phyloP scores from a whole-genome alignment of 1,140 invertebrate species.

The Centruroides sculpturatus region DNA sequence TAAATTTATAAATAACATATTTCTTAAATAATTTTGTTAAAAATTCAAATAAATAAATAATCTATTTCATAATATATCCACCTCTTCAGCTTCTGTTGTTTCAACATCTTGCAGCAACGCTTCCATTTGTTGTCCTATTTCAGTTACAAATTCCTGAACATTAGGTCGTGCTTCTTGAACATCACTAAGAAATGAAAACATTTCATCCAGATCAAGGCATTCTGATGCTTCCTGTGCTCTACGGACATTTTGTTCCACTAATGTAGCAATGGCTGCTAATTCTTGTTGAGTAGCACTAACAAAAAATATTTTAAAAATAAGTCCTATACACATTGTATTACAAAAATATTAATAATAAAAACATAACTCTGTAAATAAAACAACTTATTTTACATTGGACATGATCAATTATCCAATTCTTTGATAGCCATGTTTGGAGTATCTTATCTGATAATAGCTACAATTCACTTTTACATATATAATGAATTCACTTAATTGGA shows the following conservation, averaged over 20 bases:
- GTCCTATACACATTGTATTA: too few species aligned
- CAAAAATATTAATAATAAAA: too few species aligned
- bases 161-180: conserved; percentile 39
- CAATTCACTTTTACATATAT: too few species aligned
- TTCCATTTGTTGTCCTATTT: conserved; percentile 17
- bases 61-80: background rate
- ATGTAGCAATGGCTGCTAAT: conserved; percentile 53
- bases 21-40: background rate
- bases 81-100: background rate
- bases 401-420: too few species aligned
- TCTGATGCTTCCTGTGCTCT: conserved; percentile 37
- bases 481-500: too few species aligned
- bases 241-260: conserved; percentile 48
- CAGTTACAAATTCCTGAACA: conserved; percentile 13
- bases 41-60: background rate
- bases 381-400: too few species aligned
- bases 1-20: background rate
- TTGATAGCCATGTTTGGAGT: too few species aligned
- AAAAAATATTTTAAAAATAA: too few species aligned
- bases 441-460: too few species aligned
- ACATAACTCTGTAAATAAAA: too few species aligned
- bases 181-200: conserved; percentile 82
- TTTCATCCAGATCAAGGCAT: conserved; percentile 77
- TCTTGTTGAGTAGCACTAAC: conserved; percentile 54
- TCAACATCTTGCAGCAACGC: conserved; percentile 14